phyloP scores from a whole-genome alignment of 2,888 invertebrate genomes.

The Heterodera filipjevi region DNA sequence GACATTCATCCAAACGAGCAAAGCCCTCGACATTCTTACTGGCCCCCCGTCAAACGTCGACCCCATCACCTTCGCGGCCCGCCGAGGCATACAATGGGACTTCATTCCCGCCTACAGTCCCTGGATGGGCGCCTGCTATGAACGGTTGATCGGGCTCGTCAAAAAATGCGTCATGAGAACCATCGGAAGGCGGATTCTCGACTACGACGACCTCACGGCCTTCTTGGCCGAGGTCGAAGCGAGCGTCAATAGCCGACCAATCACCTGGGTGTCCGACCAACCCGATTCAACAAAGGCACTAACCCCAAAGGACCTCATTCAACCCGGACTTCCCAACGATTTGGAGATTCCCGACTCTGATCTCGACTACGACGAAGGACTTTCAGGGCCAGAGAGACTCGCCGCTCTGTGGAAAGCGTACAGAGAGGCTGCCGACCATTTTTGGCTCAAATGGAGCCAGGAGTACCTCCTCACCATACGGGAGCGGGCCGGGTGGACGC shows the following conservation, averaged over 20 bases:
- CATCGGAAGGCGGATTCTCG: neutral
- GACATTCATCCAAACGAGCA: too few species aligned
- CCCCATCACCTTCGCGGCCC: constrained; percentile 59
- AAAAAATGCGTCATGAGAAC: constrained; percentile 1
- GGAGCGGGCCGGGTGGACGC: too few species aligned
- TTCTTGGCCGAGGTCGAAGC: too few species aligned
- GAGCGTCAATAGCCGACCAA: too few species aligned
- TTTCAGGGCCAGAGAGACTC: neutral
- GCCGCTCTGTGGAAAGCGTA: neutral
- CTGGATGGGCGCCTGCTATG: constrained; percentile 28
- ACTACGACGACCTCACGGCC: too few species aligned
- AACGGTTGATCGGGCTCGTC: constrained; percentile 19
- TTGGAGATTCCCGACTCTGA: too few species aligned
- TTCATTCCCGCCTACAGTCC: neutral
- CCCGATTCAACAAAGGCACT: neutral
- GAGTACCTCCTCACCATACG: neutral
- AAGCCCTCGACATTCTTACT: too few species aligned
- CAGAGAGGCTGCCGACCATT: neutral
- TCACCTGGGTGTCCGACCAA: too few species aligned
- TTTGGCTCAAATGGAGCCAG: neutral
- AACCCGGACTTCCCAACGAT: neutral
- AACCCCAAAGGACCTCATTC: constrained; percentile 17
- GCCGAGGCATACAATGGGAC: neutral
- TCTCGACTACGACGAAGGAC: neutral
- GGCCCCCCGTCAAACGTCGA: constrained; percentile 35